Conservation (phyloP, 2,888 invertebrate genomes). For the Platycheirus albimanus region DNA sequence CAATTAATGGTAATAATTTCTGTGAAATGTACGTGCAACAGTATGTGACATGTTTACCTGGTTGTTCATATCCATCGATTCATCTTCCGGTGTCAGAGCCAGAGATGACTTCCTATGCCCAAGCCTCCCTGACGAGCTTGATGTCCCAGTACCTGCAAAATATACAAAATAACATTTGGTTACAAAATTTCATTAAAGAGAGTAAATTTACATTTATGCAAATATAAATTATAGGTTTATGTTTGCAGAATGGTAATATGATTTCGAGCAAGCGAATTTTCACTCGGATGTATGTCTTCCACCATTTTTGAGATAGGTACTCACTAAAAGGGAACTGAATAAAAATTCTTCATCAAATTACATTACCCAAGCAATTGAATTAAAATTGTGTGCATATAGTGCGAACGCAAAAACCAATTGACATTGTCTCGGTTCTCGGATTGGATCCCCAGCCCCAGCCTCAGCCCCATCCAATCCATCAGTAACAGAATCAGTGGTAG, state of each 20-base stretch:
- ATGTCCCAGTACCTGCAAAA: conserved; percentile 82
- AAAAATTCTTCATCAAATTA: conserved; percentile 46
- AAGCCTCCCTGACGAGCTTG: conserved; percentile 84
- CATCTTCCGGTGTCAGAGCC: conserved; percentile 88
- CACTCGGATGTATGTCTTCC: too few species aligned
- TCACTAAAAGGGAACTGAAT: not conserved
- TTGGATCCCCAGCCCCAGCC: conserved; percentile 27
- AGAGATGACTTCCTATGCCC: conserved; percentile 87
- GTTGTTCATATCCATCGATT: conserved; percentile 86
- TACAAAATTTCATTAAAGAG: conserved; percentile 63
- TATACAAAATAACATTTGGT: conserved; percentile 35
- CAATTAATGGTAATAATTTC: conserved; percentile 3
- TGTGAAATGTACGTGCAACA: conserved; percentile 7
- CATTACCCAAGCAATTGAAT: conserved; percentile 59
- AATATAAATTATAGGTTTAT: not conserved
- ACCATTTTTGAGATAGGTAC: too few species aligned
- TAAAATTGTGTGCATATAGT: conserved; percentile 38
- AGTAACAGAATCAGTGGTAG: too few species aligned
- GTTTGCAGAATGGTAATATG: not conserved
- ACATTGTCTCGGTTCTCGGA: conserved; percentile 49
- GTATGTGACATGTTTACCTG: conserved; percentile 83
- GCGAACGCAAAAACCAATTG: conserved; percentile 44
- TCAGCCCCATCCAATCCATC: not conserved
- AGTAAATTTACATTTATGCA: conserved; percentile 53
- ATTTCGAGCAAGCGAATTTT: conserved; percentile 12